Conservation (phyloP, 2,797 vertebrate species). For the Pipistrellus nathusii region DNA sequence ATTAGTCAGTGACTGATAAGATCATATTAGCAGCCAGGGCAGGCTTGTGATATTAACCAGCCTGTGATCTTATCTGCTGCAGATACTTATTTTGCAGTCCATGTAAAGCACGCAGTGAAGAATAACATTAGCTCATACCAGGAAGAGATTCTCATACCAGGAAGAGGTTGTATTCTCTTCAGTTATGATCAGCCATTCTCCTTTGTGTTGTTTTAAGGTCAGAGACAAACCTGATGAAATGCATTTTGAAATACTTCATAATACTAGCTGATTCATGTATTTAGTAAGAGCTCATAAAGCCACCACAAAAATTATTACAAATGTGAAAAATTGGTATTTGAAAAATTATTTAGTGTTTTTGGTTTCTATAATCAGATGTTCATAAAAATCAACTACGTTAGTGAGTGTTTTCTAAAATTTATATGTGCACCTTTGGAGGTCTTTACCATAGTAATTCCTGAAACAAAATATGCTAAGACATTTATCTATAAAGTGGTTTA, state of each 20-base stretch:
- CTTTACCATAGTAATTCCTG: background rate
- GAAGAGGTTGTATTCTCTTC: background rate
- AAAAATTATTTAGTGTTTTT: background rate
- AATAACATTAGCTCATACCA: conserved; percentile 52
- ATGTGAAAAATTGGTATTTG: background rate
- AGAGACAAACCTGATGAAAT: background rate
- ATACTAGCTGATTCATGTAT: background rate
- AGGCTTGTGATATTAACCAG: conserved; percentile 76
- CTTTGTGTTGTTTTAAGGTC: background rate
- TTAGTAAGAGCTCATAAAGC: background rate
- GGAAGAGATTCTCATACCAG: background rate
- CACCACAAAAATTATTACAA: background rate
- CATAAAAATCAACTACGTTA: background rate
- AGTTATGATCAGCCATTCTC: conserved; percentile 15
- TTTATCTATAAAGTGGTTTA: background rate
- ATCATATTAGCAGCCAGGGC: conserved; percentile 78
- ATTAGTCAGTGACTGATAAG: conserved; percentile 84
- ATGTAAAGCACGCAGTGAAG: conserved; percentile 59
- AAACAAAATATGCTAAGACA: background rate
- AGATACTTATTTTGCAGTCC: conserved; percentile 69
- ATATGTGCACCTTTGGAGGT: background rate
- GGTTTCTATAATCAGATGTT: background rate
- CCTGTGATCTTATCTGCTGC: conserved; percentile 74
- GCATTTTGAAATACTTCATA: background rate
- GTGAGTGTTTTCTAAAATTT: background rate